A percentile compares a stretch with the other conserved stretches of the same genome.
phyloP scores from a whole-genome alignment of 1,140 invertebrate species.

The Achatina immaculata region DNA sequence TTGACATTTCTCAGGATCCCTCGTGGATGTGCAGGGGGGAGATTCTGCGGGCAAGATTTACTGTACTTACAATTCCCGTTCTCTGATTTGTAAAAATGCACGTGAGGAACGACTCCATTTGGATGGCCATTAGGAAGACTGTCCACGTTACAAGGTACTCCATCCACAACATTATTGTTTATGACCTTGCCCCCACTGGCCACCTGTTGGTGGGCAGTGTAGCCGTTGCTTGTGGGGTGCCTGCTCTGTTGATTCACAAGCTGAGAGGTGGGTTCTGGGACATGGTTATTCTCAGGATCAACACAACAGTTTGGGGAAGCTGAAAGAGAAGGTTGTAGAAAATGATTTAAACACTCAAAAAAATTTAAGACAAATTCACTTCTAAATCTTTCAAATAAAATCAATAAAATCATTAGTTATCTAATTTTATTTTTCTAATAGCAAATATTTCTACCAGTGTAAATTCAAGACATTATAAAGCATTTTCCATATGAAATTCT shows the following conservation, averaged over 20 bases:
- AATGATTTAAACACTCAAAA: too few species aligned
- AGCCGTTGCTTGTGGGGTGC: neutral
- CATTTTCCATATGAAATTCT: too few species aligned
- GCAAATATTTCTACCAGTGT: too few species aligned
- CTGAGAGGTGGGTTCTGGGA: too few species aligned
- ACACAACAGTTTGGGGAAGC: too few species aligned
- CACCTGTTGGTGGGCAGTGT: neutral
- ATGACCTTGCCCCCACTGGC: neutral
- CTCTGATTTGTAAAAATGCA: neutral
- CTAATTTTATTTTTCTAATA: too few species aligned
- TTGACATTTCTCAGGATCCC: neutral
- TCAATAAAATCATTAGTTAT: too few species aligned
- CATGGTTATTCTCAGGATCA: too few species aligned
- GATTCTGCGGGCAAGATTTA: neutral
- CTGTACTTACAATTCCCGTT: neutral
- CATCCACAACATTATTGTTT: neutral
- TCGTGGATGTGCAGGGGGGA: neutral
- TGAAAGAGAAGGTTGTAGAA: too few species aligned
- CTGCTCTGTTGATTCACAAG: neutral
- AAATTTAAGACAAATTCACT: too few species aligned
- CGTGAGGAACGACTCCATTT: neutral
- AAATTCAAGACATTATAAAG: too few species aligned
- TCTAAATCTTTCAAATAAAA: too few species aligned
- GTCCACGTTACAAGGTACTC: neutral
- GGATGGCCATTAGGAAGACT: neutral